Percentiles rank a stretch among this genome's conserved stretches.
Evolutionary conservation across 2,797 vertebrate species (phyloP).

Genomic region (Choloepus didactylus): DNA sequence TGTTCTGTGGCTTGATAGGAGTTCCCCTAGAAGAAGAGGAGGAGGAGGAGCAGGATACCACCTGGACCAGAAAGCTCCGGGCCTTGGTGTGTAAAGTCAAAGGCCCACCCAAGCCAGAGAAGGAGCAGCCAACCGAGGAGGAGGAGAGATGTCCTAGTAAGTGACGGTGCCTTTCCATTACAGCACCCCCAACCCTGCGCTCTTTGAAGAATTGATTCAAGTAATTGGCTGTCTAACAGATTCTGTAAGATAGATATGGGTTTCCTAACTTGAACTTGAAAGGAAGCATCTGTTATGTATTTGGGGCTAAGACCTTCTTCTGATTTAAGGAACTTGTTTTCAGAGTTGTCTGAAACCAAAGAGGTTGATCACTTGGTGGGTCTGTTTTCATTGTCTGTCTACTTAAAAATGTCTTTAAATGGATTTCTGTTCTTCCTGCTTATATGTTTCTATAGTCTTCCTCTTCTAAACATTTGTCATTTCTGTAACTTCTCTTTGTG

Average conservation of each 20-base stretch:
- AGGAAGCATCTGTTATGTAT: neutral
- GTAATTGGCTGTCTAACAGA: constrained; percentile 7
- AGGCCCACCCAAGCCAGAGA: constrained; percentile 92
- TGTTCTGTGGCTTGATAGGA: constrained; percentile 88
- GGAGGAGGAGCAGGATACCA: constrained; percentile 93
- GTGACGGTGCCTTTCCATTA: constrained; percentile 72
- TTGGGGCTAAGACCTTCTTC: neutral
- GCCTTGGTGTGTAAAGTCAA: constrained; percentile 95
- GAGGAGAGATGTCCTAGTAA: constrained; percentile 95
- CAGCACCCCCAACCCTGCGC: too few species aligned
- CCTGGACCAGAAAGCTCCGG: constrained; percentile 94
- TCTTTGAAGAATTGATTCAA: neutral
- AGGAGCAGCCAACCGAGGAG: constrained; percentile 91
- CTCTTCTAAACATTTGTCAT: neutral
- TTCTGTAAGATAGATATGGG: too few species aligned
- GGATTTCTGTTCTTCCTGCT: constrained; percentile 25
- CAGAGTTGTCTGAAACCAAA: constrained; percentile 34
- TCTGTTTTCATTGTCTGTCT: neutral
- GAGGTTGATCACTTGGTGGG: neutral
- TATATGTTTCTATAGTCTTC: neutral
- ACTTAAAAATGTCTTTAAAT: neutral
- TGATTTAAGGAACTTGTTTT: neutral
- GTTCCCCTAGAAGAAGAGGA: constrained; percentile 96
- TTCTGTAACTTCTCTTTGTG: neutral
- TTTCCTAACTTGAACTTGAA: neutral